These are phyloP conservation scores for Chiroxiphia lanceolata DNA, from an alignment of 2,797 vertebrate species.

Conservation along the genomic window DNA sequence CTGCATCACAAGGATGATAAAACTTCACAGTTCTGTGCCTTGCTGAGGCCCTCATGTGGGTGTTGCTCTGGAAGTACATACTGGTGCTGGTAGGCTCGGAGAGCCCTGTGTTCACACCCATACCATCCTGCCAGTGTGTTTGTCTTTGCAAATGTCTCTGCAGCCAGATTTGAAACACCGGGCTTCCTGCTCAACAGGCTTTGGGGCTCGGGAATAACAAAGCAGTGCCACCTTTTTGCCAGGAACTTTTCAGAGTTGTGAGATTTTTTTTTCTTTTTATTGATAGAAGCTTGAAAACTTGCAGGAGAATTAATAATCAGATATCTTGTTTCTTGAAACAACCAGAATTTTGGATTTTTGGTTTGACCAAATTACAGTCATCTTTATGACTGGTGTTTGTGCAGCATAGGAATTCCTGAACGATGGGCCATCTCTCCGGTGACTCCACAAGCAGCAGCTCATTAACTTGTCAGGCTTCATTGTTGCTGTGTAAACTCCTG, in stretches of 20 bases:
- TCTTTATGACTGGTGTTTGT: neutral
- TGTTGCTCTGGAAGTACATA: neutral
- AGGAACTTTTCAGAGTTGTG: neutral
- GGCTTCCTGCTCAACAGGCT: neutral
- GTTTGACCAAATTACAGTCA: neutral
- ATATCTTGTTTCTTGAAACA: neutral
- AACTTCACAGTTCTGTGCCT: neutral
- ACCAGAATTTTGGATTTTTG: neutral
- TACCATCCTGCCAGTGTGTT: neutral
- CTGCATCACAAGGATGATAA: neutral
- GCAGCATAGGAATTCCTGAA: neutral
- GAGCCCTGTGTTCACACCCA: neutral
- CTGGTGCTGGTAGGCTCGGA: neutral
- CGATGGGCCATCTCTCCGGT: neutral
- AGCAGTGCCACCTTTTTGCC: neutral
- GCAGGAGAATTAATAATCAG: neutral
- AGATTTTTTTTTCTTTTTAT: neutral
- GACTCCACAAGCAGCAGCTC: neutral
- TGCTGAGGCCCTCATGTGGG: conserved; percentile 9
- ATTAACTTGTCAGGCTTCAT: neutral
- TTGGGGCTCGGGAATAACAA: neutral
- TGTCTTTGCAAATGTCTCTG: neutral
- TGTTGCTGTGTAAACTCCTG: conserved; percentile 11
- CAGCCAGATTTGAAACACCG: neutral
- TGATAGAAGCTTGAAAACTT: neutral